Base-by-base conservation (phyloP, 1,140 invertebrate genomes). In the Lucilia cuprina region DNA sequence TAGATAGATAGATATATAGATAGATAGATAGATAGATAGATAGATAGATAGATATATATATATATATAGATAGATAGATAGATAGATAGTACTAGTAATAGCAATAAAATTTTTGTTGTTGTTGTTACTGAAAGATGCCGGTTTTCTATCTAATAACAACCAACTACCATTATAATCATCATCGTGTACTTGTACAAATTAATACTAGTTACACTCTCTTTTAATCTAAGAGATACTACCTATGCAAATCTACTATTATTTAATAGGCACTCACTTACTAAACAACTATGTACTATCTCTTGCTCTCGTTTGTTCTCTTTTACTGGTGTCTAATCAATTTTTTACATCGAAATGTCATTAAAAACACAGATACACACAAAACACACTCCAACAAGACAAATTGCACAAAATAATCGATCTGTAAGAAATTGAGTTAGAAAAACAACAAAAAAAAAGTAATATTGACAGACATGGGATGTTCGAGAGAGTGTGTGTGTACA, bases 361-460 rank as follows among this genome's bases (percentile, higher is more conserved):
- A 60, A 60, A 41, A 41, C 41, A 60, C 50, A 60, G 10, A 60
- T 10, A 41, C 13, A 60, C 50, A n/a, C n/a, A 17, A 3, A 14
- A 60, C 13, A 60, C 14, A 60, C 55, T 0, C 3, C 9, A 30
- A 60, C 55, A 60, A 60, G 55, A 60, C 55, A 60, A 60, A 60
- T 60, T 60, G 55, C 55, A 60, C n/a, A 60, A 60, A 60, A 60
- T 60, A 60, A 60, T 60, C 55, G 55, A 60, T 60, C 55, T 60
- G 55, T 60, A n/a, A 60, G 55, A 60, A 60, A 60, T 60, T n/a
- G 14, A 17, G n/a, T 1, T n/a, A n/a, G 14, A 60, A 60, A 14
- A 60, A 4, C 50, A 60, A 60, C 50, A 60, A 60, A 0, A 60
- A 60, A 17, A n/a, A n/a, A n/a, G n/a, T n/a, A n/a, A 60, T n/a